Percentiles rank a stretch among this genome's conserved stretches.
phyloP scores from a whole-genome alignment of 2,888 invertebrate species.

The Stramonita haemastoma region DNA sequence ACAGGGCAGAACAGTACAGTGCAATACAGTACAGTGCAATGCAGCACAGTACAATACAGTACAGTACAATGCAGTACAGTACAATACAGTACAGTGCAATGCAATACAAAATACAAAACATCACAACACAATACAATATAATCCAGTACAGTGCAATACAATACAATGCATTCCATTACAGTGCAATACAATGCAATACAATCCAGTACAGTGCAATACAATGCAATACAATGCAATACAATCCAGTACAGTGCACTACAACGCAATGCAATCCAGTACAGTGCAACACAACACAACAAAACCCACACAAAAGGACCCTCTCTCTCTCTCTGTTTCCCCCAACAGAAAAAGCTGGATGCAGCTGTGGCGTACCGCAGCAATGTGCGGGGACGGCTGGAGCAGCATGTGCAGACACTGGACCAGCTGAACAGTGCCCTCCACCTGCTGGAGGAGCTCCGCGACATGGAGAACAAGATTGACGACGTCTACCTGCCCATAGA shows the following conservation, averaged over 20 bases:
- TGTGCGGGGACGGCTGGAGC: constrained; percentile 72
- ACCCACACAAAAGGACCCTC: neutral
- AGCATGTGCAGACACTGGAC: constrained; percentile 74
- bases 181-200: neutral
- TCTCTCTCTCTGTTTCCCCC: neutral
- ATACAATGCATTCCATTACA: neutral
- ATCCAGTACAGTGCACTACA: too few species aligned
- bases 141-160: too few species aligned
- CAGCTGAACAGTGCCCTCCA: constrained; percentile 76
- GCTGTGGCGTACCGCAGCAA: constrained; percentile 72
- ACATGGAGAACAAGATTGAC: constrained; percentile 78
- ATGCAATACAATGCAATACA: too few species aligned
- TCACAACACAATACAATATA: too few species aligned
- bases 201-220: neutral
- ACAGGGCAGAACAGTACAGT: too few species aligned
- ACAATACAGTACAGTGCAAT: neutral
- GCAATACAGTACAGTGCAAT: too few species aligned
- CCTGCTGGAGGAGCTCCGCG: constrained; percentile 76
- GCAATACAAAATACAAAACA: too few species aligned
- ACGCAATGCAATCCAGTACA: neutral
- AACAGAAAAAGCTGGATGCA: constrained; percentile 74
- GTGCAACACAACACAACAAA: neutral
- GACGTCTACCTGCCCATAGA: constrained; percentile 77
- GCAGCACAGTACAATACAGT: too few species aligned
- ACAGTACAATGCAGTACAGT: too few species aligned